Evolutionary conservation across 2,113 vertebrate genomes (phyloP).

Genomic region (Hydropotes inermis): DNA sequence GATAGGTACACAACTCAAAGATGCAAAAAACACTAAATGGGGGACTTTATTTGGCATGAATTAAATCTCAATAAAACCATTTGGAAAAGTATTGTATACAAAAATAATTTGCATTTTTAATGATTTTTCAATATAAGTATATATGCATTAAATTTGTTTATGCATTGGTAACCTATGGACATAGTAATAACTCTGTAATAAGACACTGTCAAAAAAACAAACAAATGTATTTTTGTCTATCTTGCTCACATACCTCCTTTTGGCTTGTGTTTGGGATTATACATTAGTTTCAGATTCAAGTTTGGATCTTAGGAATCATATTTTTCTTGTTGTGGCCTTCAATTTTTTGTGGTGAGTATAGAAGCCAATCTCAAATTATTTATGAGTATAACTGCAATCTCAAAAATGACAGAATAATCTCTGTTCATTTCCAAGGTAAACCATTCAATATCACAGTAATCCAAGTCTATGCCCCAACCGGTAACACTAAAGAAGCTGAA

Average conservation of each 20-base stretch:
- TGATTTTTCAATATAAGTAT: neutral
- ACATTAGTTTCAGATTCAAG: neutral
- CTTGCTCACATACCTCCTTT: neutral
- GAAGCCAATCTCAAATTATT: neutral
- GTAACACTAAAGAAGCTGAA: neutral
- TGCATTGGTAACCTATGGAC: neutral
- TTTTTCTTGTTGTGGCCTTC: neutral
- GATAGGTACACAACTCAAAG: neutral
- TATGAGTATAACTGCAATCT: neutral
- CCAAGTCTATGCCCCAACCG: neutral
- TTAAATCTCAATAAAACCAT: neutral
- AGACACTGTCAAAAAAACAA: neutral
- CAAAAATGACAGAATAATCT: neutral
- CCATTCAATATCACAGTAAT: neutral
- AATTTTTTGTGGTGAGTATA: neutral
- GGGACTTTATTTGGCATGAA: neutral
- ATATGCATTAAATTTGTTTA: neutral
- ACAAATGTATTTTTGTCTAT: neutral
- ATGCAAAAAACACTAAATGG: neutral
- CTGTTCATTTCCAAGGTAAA: neutral
- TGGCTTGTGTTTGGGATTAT: neutral
- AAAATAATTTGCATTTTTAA: neutral
- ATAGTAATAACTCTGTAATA: neutral
- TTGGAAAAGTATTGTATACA: neutral
- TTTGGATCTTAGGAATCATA: neutral